Percentiles rank a stretch among this genome's conserved stretches.
phyloP scores from a whole-genome alignment of 2,797 vertebrate genomes.

The Megalops cyprinoides region DNA sequence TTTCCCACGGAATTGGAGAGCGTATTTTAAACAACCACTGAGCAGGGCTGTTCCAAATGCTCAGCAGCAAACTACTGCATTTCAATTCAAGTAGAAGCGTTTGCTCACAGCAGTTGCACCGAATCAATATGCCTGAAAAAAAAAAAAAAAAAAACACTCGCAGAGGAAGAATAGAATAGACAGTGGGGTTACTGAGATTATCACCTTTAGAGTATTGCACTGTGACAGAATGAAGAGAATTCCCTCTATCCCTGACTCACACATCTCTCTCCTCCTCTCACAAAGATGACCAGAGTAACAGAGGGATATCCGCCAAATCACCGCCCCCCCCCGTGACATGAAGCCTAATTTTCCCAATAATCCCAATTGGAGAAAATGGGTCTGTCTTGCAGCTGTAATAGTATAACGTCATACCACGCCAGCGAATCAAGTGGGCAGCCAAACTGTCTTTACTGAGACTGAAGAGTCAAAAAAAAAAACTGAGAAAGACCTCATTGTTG shows the following conservation, averaged over 20 bases:
- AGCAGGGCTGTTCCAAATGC: not conserved
- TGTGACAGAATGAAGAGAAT: slow-evolving; percentile 15
- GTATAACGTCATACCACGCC: slow-evolving; percentile 48
- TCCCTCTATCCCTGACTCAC: slow-evolving; percentile 30
- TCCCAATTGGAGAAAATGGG: slow-evolving; percentile 47
- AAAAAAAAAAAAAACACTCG: slow-evolving; percentile 6
- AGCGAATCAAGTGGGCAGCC: slow-evolving; percentile 47
- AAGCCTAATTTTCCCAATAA: slow-evolving; percentile 15
- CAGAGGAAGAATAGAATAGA: slow-evolving; percentile 38
- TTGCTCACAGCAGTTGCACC: slow-evolving; percentile 34
- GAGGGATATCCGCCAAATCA: slow-evolving; percentile 29
- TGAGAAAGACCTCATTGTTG: not conserved
- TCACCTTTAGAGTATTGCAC: slow-evolving; percentile 47
- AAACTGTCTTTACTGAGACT: slow-evolving; percentile 37
- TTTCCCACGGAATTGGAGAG: not conserved
- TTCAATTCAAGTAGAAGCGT: slow-evolving; percentile 27
- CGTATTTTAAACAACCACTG: not conserved
- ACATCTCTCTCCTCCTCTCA: slow-evolving; percentile 32
- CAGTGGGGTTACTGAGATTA: slow-evolving; percentile 31
- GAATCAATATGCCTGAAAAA: slow-evolving; percentile 32
- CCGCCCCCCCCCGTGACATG: not conserved
- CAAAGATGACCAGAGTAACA: slow-evolving; percentile 25
- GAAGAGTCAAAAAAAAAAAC: slow-evolving; percentile 17
- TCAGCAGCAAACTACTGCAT: not conserved
- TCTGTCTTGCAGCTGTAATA: slow-evolving; percentile 42